Percentiles rank a stretch among this genome's conserved stretches.
Conservation (phyloP, 2,113 vertebrate species). For the Tachysurus fulvidraco region DNA sequence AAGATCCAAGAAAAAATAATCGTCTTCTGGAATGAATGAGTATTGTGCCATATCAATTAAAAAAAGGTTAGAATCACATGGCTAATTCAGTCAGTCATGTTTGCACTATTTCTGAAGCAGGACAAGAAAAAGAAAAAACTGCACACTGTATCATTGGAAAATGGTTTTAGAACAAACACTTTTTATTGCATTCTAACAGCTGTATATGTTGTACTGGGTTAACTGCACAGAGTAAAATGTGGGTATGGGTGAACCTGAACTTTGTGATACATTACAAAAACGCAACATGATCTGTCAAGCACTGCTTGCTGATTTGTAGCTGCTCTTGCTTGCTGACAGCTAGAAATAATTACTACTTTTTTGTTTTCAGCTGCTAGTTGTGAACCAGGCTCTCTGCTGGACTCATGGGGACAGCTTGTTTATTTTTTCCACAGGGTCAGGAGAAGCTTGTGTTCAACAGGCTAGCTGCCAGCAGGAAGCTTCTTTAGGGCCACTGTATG, state of each 20-base stretch:
- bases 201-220: slow-evolving; percentile 1
- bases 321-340: slow-evolving; percentile 18
- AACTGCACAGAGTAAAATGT: slow-evolving; percentile 3
- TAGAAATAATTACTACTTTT: slow-evolving; percentile 39
- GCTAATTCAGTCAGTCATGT: slow-evolving; percentile 22
- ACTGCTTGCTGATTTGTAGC: slow-evolving; percentile 6
- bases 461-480: slow-evolving; percentile 48
- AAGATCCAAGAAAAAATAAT: slow-evolving; percentile 39
- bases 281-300: background rate
- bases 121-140: background rate
- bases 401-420: slow-evolving; percentile 43
- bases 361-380: slow-evolving; percentile 37
- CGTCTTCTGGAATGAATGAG: slow-evolving; percentile 36
- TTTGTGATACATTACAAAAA: slow-evolving; percentile 11
- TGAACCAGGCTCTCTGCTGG: slow-evolving; percentile 44
- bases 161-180: background rate
- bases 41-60: slow-evolving; percentile 28
- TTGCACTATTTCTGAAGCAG: slow-evolving; percentile 2
- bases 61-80: slow-evolving; percentile 21
- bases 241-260: slow-evolving; percentile 8
- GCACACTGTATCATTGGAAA: background rate
- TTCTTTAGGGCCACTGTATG: slow-evolving; percentile 45
- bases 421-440: slow-evolving; percentile 47
- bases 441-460: slow-evolving; percentile 47
- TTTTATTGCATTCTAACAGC: background rate